These are phyloP conservation scores for Entelurus aequoreus DNA, from an alignment of 2,113 vertebrate species.

Conservation along the genomic window DNA sequence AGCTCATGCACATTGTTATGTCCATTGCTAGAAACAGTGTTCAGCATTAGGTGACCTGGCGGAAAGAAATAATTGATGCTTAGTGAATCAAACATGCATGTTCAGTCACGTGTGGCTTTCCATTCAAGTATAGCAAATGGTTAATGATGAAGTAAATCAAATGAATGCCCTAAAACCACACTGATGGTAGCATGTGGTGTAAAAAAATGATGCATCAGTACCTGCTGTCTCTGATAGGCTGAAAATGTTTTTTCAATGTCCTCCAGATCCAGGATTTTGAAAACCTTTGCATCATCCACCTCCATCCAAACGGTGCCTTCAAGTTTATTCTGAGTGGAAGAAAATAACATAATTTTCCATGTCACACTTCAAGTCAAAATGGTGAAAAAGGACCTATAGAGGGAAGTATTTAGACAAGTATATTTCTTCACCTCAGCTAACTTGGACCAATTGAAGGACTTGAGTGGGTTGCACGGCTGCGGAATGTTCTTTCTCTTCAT, in stretches of 20 bases:
- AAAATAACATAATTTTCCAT: neutral
- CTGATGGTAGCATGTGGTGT: too few species aligned
- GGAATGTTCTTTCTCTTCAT: constrained; percentile 93
- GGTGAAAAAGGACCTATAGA: neutral
- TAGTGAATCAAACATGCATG: constrained; percentile 45
- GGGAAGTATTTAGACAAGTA: neutral
- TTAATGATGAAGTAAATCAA: neutral
- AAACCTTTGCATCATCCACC: constrained; percentile 88
- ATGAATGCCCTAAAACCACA: too few species aligned
- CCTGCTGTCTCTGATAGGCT: constrained; percentile 98
- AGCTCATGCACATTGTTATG: too few species aligned
- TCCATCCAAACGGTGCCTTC: constrained; percentile 90
- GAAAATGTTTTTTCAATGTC: constrained; percentile 97
- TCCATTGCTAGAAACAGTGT: too few species aligned
- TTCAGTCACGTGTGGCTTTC: constrained; percentile 19
- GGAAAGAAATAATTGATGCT: constrained; percentile 16
- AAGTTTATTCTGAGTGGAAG: constrained; percentile 84
- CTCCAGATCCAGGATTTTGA: constrained; percentile 89
- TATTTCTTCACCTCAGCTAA: constrained; percentile 83
- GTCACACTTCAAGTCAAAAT: neutral
- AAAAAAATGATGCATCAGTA: constrained; percentile 53
- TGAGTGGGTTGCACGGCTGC: constrained; percentile 87
- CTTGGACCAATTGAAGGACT: constrained; percentile 98
- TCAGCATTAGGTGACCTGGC: too few species aligned
- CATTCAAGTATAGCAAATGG: constrained; percentile 7